Conservation (phyloP, 2,888 invertebrate species). For the Aromia moschata region DNA sequence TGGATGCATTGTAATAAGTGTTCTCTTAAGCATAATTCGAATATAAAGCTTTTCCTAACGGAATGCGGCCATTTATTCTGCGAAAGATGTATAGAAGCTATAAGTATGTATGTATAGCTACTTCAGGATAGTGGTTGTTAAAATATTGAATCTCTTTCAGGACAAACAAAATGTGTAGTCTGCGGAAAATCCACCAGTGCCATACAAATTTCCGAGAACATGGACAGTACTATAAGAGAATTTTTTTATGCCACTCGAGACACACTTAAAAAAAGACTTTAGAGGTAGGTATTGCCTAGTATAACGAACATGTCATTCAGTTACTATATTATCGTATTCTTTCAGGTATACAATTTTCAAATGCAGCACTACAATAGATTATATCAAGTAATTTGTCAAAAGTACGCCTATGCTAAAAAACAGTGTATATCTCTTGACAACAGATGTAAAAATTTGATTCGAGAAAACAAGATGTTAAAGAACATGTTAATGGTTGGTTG, state of each 20-base stretch:
- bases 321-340: no score
- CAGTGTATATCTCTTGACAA: conserved; percentile 49
- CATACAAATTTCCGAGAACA: conserved; percentile 49
- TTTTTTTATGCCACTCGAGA: no score
- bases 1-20: conserved; percentile 61
- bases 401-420: conserved; percentile 54
- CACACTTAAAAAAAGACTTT: no score
- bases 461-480: conserved; percentile 49
- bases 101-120: conserved; percentile 44
- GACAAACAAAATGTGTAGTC: conserved; percentile 47
- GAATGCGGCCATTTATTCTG: conserved; percentile 59
- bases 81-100: conserved; percentile 49
- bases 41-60: conserved; percentile 51
- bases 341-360: conserved; percentile 53
- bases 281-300: no score
- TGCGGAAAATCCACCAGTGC: conserved; percentile 48
- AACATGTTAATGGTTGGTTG: conserved; percentile 46
- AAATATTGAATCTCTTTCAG: conserved; percentile 22
- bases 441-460: conserved; percentile 46
- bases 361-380: conserved; percentile 45
- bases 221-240: conserved; percentile 49
- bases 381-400: conserved; percentile 44
- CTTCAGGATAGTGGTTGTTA: neutral
- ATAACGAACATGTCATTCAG: no score
- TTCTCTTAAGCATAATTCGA: conserved; percentile 42